Evolutionary conservation across 2,113 vertebrate genomes (phyloP), one percentile per base, ranked within the genome.

Genomic region (Apus apus): DNA sequence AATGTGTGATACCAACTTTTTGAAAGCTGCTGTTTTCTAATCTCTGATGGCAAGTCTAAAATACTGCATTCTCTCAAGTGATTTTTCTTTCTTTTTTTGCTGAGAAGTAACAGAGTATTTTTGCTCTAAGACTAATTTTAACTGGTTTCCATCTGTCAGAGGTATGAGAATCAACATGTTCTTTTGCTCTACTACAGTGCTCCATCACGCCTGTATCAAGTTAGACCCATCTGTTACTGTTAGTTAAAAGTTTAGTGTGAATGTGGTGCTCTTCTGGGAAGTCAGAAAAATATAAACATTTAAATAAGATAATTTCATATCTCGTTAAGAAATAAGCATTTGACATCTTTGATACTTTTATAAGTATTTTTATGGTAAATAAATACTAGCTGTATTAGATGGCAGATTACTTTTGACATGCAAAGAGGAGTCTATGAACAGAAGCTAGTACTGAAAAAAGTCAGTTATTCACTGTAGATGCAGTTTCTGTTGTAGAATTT

Each of bases 151-250:
- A 80, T 94, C 90, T 96, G 88, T 82, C 83, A 95, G 92, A 87
- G 95, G 90, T 94, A 95, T 67, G 60, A 90, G 65, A 94, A 90
- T 86, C 82, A 95, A 80, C 90, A 86, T 72, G 82, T 95, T 94
- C 84, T 85, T 81, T 77, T 92, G 57, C 82, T 88, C 32, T 84
- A 5, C 54, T 81, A 89, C 67, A 90, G 46, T 93, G 75, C 85
- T 89, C 75, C 9, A 3, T 93, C 88, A 85, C 0, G 78, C 79
- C 60, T 92, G 22, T 77, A 92, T 96, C 75, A 68, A 84, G 75
- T 83, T 86, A 86, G 67, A 86, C 72, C 92, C 90, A 92, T 97
- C 94, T 97, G 92, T 94, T 97, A 53, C 60, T 62, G 29, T 66
- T 96, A 90, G 67, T 56, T 83, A 85, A 90, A 91, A 92, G 79